These are phyloP conservation scores for Dryocosmus kuriphilus DNA, from an alignment of 2,888 invertebrate species.

Conservation along the genomic window DNA sequence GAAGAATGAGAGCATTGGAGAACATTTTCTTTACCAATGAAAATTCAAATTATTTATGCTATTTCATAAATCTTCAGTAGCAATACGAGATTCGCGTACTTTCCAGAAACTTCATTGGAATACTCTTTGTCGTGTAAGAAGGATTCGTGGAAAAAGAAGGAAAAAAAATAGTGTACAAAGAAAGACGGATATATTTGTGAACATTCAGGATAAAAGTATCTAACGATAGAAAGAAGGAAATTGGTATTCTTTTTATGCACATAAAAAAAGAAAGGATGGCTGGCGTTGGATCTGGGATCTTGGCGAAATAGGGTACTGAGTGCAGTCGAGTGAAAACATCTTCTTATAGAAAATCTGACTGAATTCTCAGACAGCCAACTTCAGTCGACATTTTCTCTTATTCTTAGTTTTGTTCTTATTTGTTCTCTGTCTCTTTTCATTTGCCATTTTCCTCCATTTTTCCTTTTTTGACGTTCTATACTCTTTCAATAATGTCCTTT, in stretches of 20 bases:
- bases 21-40: too few relatives aligned
- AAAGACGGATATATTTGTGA: too few relatives aligned
- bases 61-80: neutral
- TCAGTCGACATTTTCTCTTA: neutral
- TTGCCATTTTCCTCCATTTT: slow-evolving; percentile 17
- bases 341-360: neutral
- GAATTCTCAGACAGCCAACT: neutral
- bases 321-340: neutral
- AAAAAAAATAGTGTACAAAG: too few relatives aligned
- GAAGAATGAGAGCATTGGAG: too few relatives aligned
- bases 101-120: neutral
- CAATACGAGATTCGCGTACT: neutral
- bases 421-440: neutral
- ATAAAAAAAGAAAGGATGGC: neutral
- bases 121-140: neutral
- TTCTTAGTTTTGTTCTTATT: slow-evolving; percentile 2
- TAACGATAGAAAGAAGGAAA: neutral
- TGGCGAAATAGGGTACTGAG: neutral
- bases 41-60: neutral
- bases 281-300: neutral
- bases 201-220: neutral
- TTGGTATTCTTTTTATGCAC: neutral
- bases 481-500: slow-evolving; percentile 28
- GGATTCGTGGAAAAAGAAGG: neutral
- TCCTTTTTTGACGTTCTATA: slow-evolving; percentile 12